phyloP scores from a whole-genome alignment of 2,888 invertebrate species.

The Pandemis corylana region DNA sequence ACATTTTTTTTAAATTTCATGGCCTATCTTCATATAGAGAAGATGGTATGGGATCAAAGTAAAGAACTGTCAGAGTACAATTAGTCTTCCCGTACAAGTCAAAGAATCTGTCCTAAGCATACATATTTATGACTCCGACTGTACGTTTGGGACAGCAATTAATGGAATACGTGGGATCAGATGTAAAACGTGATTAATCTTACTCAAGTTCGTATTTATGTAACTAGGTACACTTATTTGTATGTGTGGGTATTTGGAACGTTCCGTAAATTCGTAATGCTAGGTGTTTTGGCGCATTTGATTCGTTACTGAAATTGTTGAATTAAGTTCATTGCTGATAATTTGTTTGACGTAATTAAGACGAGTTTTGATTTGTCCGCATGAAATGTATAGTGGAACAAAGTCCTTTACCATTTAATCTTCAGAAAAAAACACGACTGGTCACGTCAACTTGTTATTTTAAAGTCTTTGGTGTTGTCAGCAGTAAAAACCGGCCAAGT shows the following conservation, averaged over 20 bases:
- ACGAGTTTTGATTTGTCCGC: neutral
- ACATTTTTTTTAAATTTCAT: neutral
- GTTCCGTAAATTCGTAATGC: constrained; percentile 12
- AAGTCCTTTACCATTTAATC: no score
- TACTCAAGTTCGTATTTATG: constrained; percentile 45
- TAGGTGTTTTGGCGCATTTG: constrained; percentile 1
- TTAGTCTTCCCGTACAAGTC: constrained; percentile 34
- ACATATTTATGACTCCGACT: constrained; percentile 41
- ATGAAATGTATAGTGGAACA: neutral
- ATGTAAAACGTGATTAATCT: constrained; percentile 52
- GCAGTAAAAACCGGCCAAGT: no score
- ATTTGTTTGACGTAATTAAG: neutral
- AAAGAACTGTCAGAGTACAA: constrained; percentile 35
- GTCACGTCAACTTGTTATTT: no score
- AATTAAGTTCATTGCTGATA: neutral
- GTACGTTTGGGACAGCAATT: constrained; percentile 42
- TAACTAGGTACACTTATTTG: constrained; percentile 21
- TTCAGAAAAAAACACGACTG: no score
- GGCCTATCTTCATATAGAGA: constrained; percentile 27
- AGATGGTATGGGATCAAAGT: constrained; percentile 31
- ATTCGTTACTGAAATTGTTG: neutral
- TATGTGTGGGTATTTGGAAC: constrained; percentile 5
- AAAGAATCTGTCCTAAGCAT: constrained; percentile 39
- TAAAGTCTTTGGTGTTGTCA: no score
- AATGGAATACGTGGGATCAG: constrained; percentile 44